Evolutionary conservation across 1,140 invertebrate genomes (phyloP).

Genomic region (Lordiphosa collinella): DNA sequence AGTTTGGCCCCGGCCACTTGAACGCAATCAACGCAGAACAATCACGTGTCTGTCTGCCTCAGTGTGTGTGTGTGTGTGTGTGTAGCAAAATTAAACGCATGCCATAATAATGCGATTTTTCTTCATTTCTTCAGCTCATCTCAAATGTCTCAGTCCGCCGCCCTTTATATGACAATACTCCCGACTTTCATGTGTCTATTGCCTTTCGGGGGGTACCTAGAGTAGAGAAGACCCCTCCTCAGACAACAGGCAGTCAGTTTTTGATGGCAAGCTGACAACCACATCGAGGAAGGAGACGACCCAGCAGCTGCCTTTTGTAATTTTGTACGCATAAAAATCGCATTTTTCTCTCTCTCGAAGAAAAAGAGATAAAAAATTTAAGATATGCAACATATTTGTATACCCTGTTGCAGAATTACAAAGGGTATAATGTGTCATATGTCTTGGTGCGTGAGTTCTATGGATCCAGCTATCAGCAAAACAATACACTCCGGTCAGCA

Average conservation of each 20-base stretch:
- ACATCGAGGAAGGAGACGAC: slow-evolving; percentile 12
- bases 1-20: slow-evolving; percentile 30
- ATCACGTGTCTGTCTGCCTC: slow-evolving; percentile 22
- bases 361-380: slow-evolving; percentile 44
- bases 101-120: slow-evolving; percentile 69
- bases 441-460: no score
- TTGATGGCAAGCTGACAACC: slow-evolving; percentile 49
- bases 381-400: slow-evolving; percentile 6
- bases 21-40: slow-evolving; percentile 55
- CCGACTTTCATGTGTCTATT: background rate
- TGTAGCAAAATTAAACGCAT: slow-evolving; percentile 67
- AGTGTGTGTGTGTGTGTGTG: slow-evolving; percentile 18
- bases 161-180: slow-evolving; percentile 26
- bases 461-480: no score
- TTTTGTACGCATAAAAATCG: slow-evolving; percentile 64
- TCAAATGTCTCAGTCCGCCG: slow-evolving; percentile 6
- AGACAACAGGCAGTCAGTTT: background rate
- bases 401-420: no score
- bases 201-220: background rate
- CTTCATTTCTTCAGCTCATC: slow-evolving; percentile 29
- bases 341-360: slow-evolving; percentile 43
- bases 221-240: background rate
- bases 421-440: no score
- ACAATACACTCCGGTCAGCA: no score
- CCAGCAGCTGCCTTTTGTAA: slow-evolving; percentile 47